Base-by-base conservation (phyloP, 2,797 vertebrate genomes). In the Paedocypris micromegethes region DNA sequence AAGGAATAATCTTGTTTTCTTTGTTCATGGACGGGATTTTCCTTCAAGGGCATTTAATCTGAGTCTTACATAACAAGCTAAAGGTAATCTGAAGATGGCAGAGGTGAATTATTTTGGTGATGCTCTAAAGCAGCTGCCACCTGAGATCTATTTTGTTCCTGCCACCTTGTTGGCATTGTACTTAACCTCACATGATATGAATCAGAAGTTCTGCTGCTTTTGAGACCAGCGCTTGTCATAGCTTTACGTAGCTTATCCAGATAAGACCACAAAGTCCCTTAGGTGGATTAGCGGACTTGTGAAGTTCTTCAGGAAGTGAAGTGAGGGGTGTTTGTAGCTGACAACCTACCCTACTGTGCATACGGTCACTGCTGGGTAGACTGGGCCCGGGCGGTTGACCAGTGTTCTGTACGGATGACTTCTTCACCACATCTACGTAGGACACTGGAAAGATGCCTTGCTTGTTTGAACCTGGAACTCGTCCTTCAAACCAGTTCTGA, bases 391-490 rank as follows among this genome's bases (percentile, higher is more conserved):
- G 84, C 64, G 87, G 88, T 44, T 88, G 89, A 54, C 84, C 87
- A 57, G 80, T 80, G 71, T 80, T 86, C 83, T 88, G 91, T 55
- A 80, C 76, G 43, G 83, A 50, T 9, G 85, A 85, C 83, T 89
- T 92, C 83, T 90, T 92, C 66, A 90, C 44, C 48, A 93, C 83
- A 75, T 93, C 91, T 71, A 94, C 91, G 5, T 94, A 94, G 73
- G 92, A 91, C 70, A 93, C 87, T 3, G 93, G 93, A 82, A 94
- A 94, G 83, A 94, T 94, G 79, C 93, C 93, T 87, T 93, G 92
- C 80, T 89, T 91, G 83, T 83, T 90, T 76, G 86, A 90, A 67
- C 90, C 92, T 60, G 86, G 84, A 71, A 93, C 87, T 85, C 88
- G 91, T 64, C 93, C 92, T 86, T 94, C 90, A 78, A 88, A 94